These are phyloP conservation scores for Hermodice carunculata DNA, from an alignment of 2,888 invertebrate species.

Conservation along the genomic window DNA sequence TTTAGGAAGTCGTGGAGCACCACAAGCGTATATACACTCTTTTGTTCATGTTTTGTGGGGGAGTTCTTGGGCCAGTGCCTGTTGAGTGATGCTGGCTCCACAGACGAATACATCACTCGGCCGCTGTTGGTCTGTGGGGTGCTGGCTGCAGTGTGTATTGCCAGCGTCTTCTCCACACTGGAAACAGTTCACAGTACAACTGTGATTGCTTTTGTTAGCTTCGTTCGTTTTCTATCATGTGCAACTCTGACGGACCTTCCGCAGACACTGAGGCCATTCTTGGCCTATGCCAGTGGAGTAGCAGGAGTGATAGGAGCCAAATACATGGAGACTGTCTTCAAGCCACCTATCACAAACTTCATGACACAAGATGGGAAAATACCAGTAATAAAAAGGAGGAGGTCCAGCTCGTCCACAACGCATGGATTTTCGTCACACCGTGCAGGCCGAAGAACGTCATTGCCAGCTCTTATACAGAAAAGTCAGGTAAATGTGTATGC, in stretches of 20 bases:
- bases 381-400: slow-evolving; percentile 62
- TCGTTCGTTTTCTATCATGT: slow-evolving; percentile 64
- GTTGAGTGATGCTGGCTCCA: background rate
- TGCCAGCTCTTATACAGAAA: slow-evolving; percentile 68
- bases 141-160: slow-evolving; percentile 55
- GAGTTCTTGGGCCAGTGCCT: slow-evolving; percentile 63
- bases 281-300: slow-evolving; percentile 64
- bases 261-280: slow-evolving; percentile 55
- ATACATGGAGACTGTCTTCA: slow-evolving; percentile 66
- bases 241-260: slow-evolving; percentile 60
- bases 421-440: slow-evolving; percentile 57
- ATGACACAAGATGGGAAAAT: slow-evolving; percentile 65
- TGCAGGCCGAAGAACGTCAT: slow-evolving; percentile 65
- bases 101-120: slow-evolving; percentile 47
- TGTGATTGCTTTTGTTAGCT: slow-evolving; percentile 61
- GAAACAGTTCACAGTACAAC: slow-evolving; percentile 60
- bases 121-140: slow-evolving; percentile 59
- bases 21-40: slow-evolving; percentile 66
- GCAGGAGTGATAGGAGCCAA: slow-evolving; percentile 65
- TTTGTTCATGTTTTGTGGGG: slow-evolving; percentile 65
- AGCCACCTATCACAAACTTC: slow-evolving; percentile 55
- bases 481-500: too few species aligned
- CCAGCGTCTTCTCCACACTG: slow-evolving; percentile 64
- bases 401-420: slow-evolving; percentile 63
- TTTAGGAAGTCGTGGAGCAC: slow-evolving; percentile 66